A percentile compares a stretch with the other conserved stretches of the same genome.
Evolutionary conservation across 1,140 invertebrate species (phyloP).

Genomic region (Drosophila kanapiae): DNA sequence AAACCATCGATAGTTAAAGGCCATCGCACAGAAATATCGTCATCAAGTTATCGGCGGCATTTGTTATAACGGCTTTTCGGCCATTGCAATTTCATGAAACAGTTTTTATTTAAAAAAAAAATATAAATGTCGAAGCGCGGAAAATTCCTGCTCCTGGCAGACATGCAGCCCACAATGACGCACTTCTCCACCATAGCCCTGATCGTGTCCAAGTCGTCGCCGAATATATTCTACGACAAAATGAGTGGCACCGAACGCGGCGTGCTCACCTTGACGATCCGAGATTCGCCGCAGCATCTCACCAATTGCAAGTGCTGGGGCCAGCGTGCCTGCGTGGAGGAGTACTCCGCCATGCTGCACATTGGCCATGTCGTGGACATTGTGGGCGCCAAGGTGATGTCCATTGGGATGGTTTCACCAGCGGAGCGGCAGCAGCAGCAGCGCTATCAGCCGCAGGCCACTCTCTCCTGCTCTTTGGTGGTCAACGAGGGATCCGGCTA

Average conservation of each 20-base stretch:
- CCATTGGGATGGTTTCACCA: background rate
- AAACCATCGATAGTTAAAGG: background rate
- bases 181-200: slow-evolving; percentile 51
- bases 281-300: slow-evolving; percentile 60
- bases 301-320: slow-evolving; percentile 81
- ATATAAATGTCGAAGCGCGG: slow-evolving; percentile 12
- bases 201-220: slow-evolving; percentile 67
- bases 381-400: slow-evolving; percentile 48
- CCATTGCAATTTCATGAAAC: background rate
- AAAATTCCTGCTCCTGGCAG: slow-evolving; percentile 17
- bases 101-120: background rate
- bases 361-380: slow-evolving; percentile 74
- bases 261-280: slow-evolving; percentile 71
- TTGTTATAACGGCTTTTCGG: slow-evolving; percentile 20
- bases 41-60: slow-evolving; percentile 12
- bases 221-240: slow-evolving; percentile 63
- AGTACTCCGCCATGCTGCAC: slow-evolving; percentile 56
- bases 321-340: slow-evolving; percentile 48
- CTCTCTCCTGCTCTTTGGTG: slow-evolving; percentile 86
- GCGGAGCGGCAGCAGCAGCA: slow-evolving; percentile 60
- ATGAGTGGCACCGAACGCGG: slow-evolving; percentile 57
- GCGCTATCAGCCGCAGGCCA: slow-evolving; percentile 86
- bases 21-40: background rate
- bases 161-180: slow-evolving; percentile 64
- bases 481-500: slow-evolving; percentile 87